Conservation (phyloP, 2,888 invertebrate genomes). For the Ethmia dodecea region DNA sequence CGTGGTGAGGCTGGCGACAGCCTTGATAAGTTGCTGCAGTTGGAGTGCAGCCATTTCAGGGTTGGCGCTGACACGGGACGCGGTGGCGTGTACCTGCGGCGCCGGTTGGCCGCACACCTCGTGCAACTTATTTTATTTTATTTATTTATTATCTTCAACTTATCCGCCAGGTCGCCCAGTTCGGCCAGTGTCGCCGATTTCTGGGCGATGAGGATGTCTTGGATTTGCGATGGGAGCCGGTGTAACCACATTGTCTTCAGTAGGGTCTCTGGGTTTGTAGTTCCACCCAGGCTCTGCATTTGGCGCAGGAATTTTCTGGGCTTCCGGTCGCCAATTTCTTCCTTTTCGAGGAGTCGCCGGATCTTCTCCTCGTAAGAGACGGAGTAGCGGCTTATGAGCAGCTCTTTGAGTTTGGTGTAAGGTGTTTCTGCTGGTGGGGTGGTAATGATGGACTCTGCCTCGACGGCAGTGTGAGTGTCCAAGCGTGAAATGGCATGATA, state of each 20-base stretch:
- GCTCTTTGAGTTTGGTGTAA: background rate
- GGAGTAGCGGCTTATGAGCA: background rate
- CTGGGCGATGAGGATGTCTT: background rate
- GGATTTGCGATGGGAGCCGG: background rate
- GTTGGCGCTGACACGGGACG: background rate
- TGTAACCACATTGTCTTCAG: background rate
- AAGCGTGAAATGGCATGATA: too few species aligned
- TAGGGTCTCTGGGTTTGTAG: too few species aligned
- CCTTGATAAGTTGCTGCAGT: background rate
- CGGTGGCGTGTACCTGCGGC: background rate
- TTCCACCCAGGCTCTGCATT: too few species aligned
- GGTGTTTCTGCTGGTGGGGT: background rate
- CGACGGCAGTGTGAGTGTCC: too few species aligned
- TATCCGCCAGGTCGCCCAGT: background rate
- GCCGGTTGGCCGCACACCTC: background rate
- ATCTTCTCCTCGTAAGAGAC: constrained; percentile 1
- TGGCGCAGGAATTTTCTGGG: background rate
- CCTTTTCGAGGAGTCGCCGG: too few species aligned
- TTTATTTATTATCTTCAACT: background rate
- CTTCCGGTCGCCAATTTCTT: background rate
- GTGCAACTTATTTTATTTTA: background rate
- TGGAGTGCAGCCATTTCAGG: too few species aligned
- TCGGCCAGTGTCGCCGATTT: background rate
- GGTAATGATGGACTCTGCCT: background rate
- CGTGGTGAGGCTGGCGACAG: background rate